Evolutionary conservation across 1,140 invertebrate species (phyloP).

Genomic region (Drosophila mauritiana): DNA sequence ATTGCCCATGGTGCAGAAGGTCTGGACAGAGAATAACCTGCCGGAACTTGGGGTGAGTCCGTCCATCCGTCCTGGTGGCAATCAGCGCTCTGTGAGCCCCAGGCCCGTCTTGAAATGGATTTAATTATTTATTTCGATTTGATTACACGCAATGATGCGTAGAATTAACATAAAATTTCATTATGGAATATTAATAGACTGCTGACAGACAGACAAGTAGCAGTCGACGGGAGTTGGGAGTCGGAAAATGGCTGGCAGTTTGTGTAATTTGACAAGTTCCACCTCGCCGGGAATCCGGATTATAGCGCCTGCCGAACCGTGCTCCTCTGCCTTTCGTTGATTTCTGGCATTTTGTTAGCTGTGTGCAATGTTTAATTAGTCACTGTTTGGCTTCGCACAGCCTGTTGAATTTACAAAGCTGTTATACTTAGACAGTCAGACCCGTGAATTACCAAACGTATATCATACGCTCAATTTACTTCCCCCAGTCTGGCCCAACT

Average conservation of each 20-base stretch:
- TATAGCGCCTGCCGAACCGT: conserved; percentile 22
- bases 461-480: conserved; percentile 59
- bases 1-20: conserved; percentile 74
- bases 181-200: conserved; percentile 83
- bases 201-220: conserved; percentile 63
- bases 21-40: conserved; percentile 71
- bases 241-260: conserved; percentile 64
- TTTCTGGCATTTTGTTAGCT: conserved; percentile 26
- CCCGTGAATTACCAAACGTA: conserved; percentile 20
- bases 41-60: conserved; percentile 74
- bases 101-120: conserved; percentile 66
- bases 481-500: neutral
- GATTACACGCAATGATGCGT: conserved; percentile 84
- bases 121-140: conserved; percentile 85
- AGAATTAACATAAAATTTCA: conserved; percentile 84
- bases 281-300: conserved; percentile 26
- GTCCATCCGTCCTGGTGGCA: conserved; percentile 6
- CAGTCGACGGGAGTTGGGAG: conserved; percentile 14
- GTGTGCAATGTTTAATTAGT: conserved; percentile 72
- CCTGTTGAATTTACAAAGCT: conserved; percentile 51
- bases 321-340: neutral
- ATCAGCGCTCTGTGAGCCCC: conserved; percentile 47
- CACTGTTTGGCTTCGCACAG: conserved; percentile 47
- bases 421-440: conserved; percentile 27
- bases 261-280: conserved; percentile 76